Evolutionary conservation across 2,797 vertebrate species (phyloP).

Genomic region (Anguilla megastoma): DNA sequence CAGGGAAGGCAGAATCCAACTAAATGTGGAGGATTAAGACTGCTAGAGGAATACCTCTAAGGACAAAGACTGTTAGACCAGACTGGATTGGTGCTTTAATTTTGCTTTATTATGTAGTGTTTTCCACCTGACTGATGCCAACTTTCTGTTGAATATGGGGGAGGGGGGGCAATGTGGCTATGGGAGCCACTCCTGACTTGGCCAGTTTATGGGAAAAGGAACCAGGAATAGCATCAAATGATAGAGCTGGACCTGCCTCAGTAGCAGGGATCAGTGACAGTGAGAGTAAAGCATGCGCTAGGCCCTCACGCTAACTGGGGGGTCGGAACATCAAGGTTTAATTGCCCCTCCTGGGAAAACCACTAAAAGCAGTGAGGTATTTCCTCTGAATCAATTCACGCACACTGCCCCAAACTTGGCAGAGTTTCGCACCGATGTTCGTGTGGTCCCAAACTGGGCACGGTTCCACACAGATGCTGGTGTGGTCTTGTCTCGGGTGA

Average conservation of each 20-base stretch:
- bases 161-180: background rate
- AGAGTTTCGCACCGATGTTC: background rate
- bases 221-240: background rate
- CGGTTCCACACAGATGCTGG: background rate
- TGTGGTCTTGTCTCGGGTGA: background rate
- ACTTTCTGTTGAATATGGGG: no score
- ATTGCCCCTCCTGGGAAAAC: background rate
- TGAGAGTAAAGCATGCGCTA: background rate
- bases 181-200: background rate
- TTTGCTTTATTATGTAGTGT: no score
- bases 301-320: background rate
- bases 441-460: background rate
- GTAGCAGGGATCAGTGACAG: background rate
- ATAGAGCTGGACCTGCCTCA: background rate
- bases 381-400: background rate
- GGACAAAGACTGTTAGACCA: no score
- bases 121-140: no score
- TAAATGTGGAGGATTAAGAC: background rate
- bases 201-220: background rate
- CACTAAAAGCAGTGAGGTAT: constrained; percentile 3
- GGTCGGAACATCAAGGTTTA: background rate
- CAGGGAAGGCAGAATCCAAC: background rate
- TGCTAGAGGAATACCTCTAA: no score
- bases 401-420: background rate
- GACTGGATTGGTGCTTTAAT: no score